Base-by-base conservation (phyloP, 1,140 invertebrate genomes). In the Trachelipus rathkii region DNA sequence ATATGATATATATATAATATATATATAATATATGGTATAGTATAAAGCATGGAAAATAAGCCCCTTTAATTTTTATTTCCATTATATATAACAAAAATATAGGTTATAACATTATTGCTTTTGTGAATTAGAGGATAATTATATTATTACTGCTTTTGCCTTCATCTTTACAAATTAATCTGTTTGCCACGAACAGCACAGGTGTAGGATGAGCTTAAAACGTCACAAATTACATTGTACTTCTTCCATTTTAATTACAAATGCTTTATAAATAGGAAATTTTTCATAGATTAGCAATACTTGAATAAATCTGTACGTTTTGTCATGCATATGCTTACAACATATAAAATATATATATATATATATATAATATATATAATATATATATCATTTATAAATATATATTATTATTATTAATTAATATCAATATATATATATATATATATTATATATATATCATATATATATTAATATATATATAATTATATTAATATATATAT, bases 341-440 rank as follows among this genome's bases (percentile, higher is more conserved):
- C 33, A 33, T 33, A 3, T 3, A 3, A 33, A 3, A 33, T 33
- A 33, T 33, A 33, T 33, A 33, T 33, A 33, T 33, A n/a, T n/a
- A n/a, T n/a, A n/a, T n/a, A n/a, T n/a, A n/a, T n/a, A n/a, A n/a
- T n/a, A n/a, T n/a, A n/a, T n/a, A n/a, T n/a, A n/a, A n/a, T n/a
- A n/a, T n/a, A n/a, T n/a, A n/a, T n/a, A 33, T 60, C n/a, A 60
- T 60, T 4, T 60, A 60, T 60, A 60, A 4, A 60, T 60, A 60
- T 60, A 60, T 60, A 60, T 60, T n/a, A n/a, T n/a, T n/a, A n/a
- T n/a, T n/a, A n/a, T n/a, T n/a, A n/a, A n/a, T n/a, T n/a, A n/a
- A n/a, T n/a, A n/a, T n/a, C n/a, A n/a, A 60, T 60, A 60, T 60
- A 60, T 60, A 60, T 60, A 60, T 60, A 60, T 60, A 60, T 60